Evolutionary conservation across 2,797 vertebrate genomes (phyloP).

Genomic region (Hippopotamyrus pictus): DNA sequence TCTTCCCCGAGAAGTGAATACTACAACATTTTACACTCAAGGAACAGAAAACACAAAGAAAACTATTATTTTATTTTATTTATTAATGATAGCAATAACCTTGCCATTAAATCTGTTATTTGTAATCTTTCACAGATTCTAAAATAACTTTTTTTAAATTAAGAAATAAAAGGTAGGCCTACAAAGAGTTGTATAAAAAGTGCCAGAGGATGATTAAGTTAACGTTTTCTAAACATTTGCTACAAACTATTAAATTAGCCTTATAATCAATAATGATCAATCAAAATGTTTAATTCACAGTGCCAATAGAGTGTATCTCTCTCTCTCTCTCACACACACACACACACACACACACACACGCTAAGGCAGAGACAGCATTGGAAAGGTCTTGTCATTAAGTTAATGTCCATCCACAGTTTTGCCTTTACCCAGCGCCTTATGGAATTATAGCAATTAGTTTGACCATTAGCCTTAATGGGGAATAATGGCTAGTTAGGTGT

Average conservation of each 20-base stretch:
- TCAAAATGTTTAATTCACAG: background rate
- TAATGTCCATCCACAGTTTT: constrained; percentile 65
- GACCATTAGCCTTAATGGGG: constrained; percentile 75
- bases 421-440: constrained; percentile 70
- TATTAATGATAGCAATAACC: background rate
- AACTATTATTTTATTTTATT: background rate
- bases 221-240: background rate
- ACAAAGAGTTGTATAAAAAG: background rate
- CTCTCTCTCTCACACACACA: too few species aligned
- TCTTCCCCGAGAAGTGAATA: background rate
- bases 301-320: background rate
- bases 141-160: background rate
- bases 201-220: background rate
- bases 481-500: constrained; percentile 81
- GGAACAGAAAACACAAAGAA: background rate
- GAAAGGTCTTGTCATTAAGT: constrained; percentile 61
- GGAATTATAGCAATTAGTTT: constrained; percentile 76
- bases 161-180: background rate
- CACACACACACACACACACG: background rate
- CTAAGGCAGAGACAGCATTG: constrained; percentile 33
- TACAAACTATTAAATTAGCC: background rate
- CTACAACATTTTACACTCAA: background rate
- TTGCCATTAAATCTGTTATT: background rate
- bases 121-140: background rate
- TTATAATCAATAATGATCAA: background rate